A percentile compares a stretch with the other conserved stretches of the same genome.
These are phyloP conservation scores for Cepaea hortensis DNA, from an alignment of 2,888 invertebrate genomes.

Conservation along the genomic window DNA sequence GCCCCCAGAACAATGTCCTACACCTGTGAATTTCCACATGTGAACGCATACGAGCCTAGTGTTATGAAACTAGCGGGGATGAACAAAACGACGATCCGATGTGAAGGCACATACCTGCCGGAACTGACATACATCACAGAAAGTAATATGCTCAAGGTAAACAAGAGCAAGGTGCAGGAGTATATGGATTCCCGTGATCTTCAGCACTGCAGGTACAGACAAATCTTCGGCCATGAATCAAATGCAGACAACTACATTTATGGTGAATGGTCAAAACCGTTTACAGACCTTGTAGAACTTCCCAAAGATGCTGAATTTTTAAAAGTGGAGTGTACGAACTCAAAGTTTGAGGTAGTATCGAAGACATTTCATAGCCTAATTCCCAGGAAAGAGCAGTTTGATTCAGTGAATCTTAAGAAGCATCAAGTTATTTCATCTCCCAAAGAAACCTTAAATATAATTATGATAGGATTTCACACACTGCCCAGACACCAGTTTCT, in stretches of 20 bases:
- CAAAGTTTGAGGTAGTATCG: constrained; percentile 58
- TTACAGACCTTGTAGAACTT: constrained; percentile 54
- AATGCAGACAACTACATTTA: constrained; percentile 53
- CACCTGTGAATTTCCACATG: not conserved
- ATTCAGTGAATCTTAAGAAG: constrained; percentile 46
- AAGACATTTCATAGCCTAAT: constrained; percentile 69
- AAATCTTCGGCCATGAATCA: constrained; percentile 43
- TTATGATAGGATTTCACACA: constrained; percentile 89
- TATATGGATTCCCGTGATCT: not conserved
- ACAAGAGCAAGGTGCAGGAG: not conserved
- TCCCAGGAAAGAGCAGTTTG: constrained; percentile 55
- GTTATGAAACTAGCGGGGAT: not conserved
- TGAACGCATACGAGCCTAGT: not conserved
- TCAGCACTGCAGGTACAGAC: not conserved
- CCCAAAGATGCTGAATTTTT: constrained; percentile 63
- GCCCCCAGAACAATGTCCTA: not conserved
- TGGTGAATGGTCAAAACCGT: constrained; percentile 43
- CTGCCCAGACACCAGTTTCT: constrained; percentile 90
- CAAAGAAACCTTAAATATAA: constrained; percentile 80
- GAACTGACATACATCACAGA: not conserved
- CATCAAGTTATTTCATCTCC: constrained; percentile 48
- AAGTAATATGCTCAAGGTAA: not conserved
- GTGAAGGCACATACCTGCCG: not conserved
- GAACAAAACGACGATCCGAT: not conserved
- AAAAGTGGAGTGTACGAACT: constrained; percentile 64